Conservation (phyloP, 2,797 vertebrate species). For the Crenuchus spilurus region DNA sequence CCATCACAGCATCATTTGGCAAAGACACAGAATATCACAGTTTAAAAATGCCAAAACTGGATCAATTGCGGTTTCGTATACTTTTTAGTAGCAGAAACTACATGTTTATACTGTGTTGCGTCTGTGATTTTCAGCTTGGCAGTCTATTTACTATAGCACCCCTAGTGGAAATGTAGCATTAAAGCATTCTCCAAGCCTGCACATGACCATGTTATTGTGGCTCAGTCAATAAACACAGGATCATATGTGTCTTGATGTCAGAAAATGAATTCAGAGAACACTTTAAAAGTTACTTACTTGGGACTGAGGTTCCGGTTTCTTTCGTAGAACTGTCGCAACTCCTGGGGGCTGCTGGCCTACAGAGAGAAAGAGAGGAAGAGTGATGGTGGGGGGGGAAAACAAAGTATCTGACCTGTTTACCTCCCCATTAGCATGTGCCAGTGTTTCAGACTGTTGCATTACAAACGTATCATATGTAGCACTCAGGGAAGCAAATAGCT, state of each 20-base stretch:
- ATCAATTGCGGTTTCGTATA: too few species aligned
- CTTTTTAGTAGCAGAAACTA: too few species aligned
- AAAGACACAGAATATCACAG: too few species aligned
- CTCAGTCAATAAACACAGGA: neutral
- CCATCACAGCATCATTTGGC: too few species aligned
- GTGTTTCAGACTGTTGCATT: neutral
- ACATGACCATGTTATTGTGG: neutral
- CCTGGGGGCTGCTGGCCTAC: conserved; percentile 96
- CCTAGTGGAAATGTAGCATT: neutral
- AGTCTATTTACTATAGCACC: neutral
- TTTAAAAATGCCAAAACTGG: too few species aligned
- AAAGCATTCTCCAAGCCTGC: neutral
- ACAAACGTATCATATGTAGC: neutral
- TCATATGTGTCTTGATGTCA: neutral
- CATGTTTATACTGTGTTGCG: too few species aligned
- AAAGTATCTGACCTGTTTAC: conserved; percentile 22
- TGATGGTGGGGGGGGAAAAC: neutral
- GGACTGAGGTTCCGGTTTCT: conserved; percentile 91
- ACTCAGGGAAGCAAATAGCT: neutral
- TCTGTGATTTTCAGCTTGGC: too few species aligned
- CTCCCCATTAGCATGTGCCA: conserved; percentile 1
- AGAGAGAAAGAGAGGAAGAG: conserved; percentile 5
- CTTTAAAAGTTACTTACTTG: conserved; percentile 78
- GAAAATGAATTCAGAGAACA: neutral
- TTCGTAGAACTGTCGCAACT: conserved; percentile 95